Conservation (phyloP, 2,888 invertebrate species). For the Scrobipalpa costella region DNA sequence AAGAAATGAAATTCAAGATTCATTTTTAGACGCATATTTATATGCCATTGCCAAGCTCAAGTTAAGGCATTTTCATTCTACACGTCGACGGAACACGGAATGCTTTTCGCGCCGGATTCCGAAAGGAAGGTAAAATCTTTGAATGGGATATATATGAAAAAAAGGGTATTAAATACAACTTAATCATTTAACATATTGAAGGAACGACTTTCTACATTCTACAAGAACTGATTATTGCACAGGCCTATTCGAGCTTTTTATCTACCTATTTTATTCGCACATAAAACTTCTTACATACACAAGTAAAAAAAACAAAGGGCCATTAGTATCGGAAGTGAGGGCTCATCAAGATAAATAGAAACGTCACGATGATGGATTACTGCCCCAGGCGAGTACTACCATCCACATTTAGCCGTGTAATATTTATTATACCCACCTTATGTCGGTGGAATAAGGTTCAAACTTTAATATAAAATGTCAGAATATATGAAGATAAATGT, state of each 20-base stretch:
- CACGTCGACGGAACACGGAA: too few species aligned
- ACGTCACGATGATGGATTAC: conserved; percentile 76
- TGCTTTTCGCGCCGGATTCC: too few species aligned
- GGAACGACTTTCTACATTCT: too few species aligned
- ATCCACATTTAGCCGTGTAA: conserved; percentile 46
- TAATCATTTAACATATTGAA: too few species aligned
- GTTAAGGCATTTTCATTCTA: too few species aligned
- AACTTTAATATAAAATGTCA: conserved; percentile 34
- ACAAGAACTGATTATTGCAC: too few species aligned
- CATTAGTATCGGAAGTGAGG: conserved; percentile 72
- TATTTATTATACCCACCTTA: background rate
- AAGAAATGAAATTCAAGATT: too few species aligned
- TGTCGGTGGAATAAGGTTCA: conserved; percentile 42
- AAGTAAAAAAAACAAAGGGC: conserved; percentile 52
- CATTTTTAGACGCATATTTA: too few species aligned
- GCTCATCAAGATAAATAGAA: conserved; percentile 79
- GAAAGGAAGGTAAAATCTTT: too few species aligned
- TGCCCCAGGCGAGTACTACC: conserved; percentile 51
- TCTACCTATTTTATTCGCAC: background rate
- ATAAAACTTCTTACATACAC: background rate
- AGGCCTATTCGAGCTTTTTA: background rate
- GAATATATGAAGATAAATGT: conserved; percentile 37
- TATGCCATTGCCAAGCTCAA: too few species aligned
- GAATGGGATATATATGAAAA: too few species aligned
- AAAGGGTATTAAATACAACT: too few species aligned